Base-by-base conservation (phyloP, 2,888 invertebrate species). In the Diadegma fenestrale region DNA sequence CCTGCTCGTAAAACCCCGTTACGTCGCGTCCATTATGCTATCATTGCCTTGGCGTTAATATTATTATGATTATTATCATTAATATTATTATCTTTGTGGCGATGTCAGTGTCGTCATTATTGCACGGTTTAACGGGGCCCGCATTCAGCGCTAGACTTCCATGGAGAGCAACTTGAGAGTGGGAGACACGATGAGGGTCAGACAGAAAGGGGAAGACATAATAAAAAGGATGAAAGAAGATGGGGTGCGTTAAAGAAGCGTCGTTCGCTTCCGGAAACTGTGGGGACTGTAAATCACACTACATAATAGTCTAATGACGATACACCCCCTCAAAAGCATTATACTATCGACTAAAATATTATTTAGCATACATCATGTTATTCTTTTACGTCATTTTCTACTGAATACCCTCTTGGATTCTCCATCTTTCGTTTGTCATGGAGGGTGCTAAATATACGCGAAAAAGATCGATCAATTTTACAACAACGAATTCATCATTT, bases 21-120 rank as follows among this genome's bases (percentile, higher is more conserved):
- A 88, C 88, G 84, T 85, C 84, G 77, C 84, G 77, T 86, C 87
- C 80, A 88, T 88, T 88, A 87, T 88, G 85, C 83, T 87, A 88
- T 88, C 86, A 88, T 87, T 88, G 87, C 87, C 58, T 43, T 61
- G 58, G 19, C 54, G 84, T 66, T 86, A 88, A 85, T 88, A 88
- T 87, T 88, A 87, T 87, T 87, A 84, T 88, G 61, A 83, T 87
- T 85, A 87, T 88, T 86, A 85, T 88, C 69, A 81, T 85, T 80
- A 86, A 85, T 71, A 72, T 85, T 80, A 86, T 84, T 71, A 72
- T 88, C 69, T 80, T 85, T 54, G 76, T 68, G 26, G 80, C 86
- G 64, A 79, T 86, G 84, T 86, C 86, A 86, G 86, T 84, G 87
- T 88, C 86, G 84, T 86, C 73, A 85, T 88, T 84, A 87, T 87